Conservation (phyloP, 2,888 invertebrate species). For the Trilocha varians region DNA sequence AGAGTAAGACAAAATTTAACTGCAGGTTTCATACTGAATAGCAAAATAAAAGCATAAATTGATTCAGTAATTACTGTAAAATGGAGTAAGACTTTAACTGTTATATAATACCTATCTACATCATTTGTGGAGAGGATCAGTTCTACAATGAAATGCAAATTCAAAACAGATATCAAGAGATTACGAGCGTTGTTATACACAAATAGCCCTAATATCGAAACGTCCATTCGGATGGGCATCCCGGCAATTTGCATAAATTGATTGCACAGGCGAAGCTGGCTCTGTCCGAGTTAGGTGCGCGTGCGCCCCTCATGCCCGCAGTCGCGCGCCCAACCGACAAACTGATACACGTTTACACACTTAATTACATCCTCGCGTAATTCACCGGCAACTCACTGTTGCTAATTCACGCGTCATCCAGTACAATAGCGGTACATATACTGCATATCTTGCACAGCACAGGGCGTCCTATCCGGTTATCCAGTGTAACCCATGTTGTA, state of each 20-base stretch:
- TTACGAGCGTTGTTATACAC: background rate
- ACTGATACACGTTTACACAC: conserved; percentile 61
- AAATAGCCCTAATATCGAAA: conserved; percentile 28
- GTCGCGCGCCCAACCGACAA: conserved; percentile 65
- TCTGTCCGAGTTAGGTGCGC: conserved; percentile 35
- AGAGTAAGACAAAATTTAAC: no score
- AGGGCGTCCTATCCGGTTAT: conserved; percentile 42
- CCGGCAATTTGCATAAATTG: conserved; percentile 70
- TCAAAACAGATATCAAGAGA: background rate
- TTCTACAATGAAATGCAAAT: no score
- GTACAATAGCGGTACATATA: conserved; percentile 27
- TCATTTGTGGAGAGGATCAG: no score
- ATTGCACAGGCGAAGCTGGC: conserved; percentile 48
- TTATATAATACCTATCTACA: no score
- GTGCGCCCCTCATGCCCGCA: conserved; percentile 30
- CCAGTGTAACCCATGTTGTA: conserved; percentile 40
- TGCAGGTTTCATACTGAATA: no score
- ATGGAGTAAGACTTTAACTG: no score
- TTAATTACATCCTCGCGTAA: conserved; percentile 64
- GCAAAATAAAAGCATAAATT: no score
- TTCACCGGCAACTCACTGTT: conserved; percentile 48
- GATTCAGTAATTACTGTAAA: no score
- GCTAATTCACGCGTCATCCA: conserved; percentile 30
- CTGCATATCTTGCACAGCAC: conserved; percentile 11
- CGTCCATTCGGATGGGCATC: conserved; percentile 41